Percentiles rank a stretch among this genome's conserved stretches.
Conservation (phyloP, 2,888 invertebrate genomes). For the Ochropleura plecta region DNA sequence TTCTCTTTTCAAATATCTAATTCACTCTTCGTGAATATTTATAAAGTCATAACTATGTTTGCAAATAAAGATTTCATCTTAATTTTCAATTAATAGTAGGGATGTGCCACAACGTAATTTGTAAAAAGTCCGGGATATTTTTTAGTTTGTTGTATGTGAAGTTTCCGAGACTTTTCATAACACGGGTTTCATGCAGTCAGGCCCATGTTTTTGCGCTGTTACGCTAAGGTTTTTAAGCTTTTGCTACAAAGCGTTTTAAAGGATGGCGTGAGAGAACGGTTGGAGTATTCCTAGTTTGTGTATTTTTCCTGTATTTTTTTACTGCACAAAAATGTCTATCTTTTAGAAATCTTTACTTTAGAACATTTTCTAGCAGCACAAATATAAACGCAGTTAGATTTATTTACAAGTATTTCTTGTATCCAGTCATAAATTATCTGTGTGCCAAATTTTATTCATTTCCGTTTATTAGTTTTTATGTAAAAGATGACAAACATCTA, state of each 20-base stretch:
- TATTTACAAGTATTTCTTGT: too few relatives aligned
- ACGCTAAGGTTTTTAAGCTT: background rate
- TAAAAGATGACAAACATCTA: too few relatives aligned
- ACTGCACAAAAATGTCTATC: background rate
- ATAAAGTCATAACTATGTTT: too few relatives aligned
- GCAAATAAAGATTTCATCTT: background rate
- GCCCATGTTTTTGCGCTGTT: slow-evolving; percentile 9
- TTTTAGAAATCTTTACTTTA: too few relatives aligned
- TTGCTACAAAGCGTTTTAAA: slow-evolving; percentile 16
- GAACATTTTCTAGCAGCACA: too few relatives aligned
- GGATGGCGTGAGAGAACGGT: too few relatives aligned
- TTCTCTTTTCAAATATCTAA: too few relatives aligned
- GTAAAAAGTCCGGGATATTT: background rate
- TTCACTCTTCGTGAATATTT: too few relatives aligned
- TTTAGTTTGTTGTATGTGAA: background rate
- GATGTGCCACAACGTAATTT: background rate
- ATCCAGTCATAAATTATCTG: too few relatives aligned
- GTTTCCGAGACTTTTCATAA: background rate
- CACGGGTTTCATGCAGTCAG: background rate
- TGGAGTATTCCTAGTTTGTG: background rate
- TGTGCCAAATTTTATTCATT: too few relatives aligned
- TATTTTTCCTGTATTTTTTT: background rate
- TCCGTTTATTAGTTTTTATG: too few relatives aligned
- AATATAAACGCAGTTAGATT: too few relatives aligned
- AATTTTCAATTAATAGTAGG: background rate